Percentiles rank a stretch among this genome's conserved stretches.
phyloP scores from a whole-genome alignment of 2,888 invertebrate genomes.

The Iselma pallidipennis region DNA sequence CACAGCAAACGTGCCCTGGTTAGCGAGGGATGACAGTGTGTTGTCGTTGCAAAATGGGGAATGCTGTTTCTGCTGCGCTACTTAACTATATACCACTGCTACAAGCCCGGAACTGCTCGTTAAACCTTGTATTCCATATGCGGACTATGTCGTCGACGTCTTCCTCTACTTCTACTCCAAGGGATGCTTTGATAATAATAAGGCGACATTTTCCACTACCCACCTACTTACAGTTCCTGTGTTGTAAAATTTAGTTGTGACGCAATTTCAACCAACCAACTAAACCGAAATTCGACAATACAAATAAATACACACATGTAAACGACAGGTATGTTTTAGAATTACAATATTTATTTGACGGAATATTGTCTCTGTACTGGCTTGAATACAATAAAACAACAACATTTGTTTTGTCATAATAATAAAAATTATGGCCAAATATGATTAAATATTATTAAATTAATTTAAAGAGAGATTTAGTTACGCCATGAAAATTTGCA shows the following conservation, averaged over 20 bases:
- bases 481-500: too few relatives aligned
- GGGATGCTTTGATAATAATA: not conserved
- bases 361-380: too few relatives aligned
- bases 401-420: too few relatives aligned
- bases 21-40: not conserved
- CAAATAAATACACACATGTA: conserved; percentile 7
- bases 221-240: not conserved
- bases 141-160: not conserved
- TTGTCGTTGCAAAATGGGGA: not conserved
- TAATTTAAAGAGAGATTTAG: too few relatives aligned
- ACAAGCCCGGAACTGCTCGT: not conserved
- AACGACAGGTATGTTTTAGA: not conserved
- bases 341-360: too few relatives aligned
- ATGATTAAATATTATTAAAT: too few relatives aligned
- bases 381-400: too few relatives aligned
- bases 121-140: not conserved
- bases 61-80: too few relatives aligned
- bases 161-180: not conserved
- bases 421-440: too few relatives aligned
- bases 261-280: not conserved
- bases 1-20: too few relatives aligned
- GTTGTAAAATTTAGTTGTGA: not conserved
- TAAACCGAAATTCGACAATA: not conserved
- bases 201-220: not conserved
- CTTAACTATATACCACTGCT: too few relatives aligned